Evolutionary conservation across 2,797 vertebrate genomes (phyloP).

Genomic region (Anolis apletophallus): DNA sequence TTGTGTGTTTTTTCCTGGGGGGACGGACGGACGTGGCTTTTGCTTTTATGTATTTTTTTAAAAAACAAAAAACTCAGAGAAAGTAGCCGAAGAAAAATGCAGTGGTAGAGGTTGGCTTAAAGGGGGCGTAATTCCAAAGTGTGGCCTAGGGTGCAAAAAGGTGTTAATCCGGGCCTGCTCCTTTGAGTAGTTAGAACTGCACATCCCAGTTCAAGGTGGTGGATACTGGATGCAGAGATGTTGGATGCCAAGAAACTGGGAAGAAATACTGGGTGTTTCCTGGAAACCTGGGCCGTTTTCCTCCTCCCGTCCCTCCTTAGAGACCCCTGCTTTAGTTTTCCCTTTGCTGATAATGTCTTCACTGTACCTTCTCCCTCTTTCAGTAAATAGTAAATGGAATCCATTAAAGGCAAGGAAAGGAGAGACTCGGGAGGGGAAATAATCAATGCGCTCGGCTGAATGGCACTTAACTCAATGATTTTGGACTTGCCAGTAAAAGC

Average conservation of each 20-base stretch:
- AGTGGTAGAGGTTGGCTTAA: no score
- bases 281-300: not conserved
- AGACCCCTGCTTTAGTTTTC: conserved; percentile 19
- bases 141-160: no score
- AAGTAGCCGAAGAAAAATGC: no score
- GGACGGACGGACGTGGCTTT: no score
- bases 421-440: not conserved
- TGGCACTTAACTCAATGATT: conserved; percentile 46
- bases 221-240: not conserved
- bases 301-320: not conserved
- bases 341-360: conserved; percentile 26
- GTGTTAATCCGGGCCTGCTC: no score
- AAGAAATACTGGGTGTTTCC: conserved; percentile 19
- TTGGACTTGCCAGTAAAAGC: conserved; percentile 38
- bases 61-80: no score
- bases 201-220: not conserved
- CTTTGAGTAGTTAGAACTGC: not conserved
- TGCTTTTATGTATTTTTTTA: no score
- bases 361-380: conserved; percentile 44
- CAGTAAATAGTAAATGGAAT: conserved; percentile 57
- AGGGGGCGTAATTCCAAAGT: no score
- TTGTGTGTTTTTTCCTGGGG: no score
- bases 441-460: conserved; percentile 49
- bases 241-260: not conserved
- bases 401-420: conserved; percentile 54